These are phyloP conservation scores for Gymnorhina tibicen DNA, from an alignment of 2,113 vertebrate species.

Conservation along the genomic window DNA sequence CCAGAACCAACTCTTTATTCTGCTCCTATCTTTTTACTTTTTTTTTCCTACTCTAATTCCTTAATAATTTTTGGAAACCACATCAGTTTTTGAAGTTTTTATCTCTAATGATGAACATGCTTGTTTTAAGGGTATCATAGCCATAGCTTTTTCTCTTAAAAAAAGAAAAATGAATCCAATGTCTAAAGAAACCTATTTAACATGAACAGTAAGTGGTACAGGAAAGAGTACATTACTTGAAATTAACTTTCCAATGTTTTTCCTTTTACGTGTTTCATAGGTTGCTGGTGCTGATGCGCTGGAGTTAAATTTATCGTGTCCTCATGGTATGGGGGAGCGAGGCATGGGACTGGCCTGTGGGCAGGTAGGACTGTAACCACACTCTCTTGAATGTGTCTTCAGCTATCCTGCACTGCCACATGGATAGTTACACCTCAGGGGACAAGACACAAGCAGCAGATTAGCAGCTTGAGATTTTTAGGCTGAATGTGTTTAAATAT, in stretches of 20 bases:
- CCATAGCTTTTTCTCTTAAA: neutral
- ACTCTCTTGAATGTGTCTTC: neutral
- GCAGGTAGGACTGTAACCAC: slow-evolving; percentile 76
- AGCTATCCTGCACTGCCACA: neutral
- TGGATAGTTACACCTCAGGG: neutral
- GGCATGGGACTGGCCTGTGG: slow-evolving; percentile 97
- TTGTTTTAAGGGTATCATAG: neutral
- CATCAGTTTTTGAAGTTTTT: neutral
- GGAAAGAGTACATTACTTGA: neutral
- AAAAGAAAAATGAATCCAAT: neutral
- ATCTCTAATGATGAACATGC: neutral
- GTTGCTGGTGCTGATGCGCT: slow-evolving; percentile 89
- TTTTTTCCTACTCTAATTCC: neutral
- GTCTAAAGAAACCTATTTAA: neutral
- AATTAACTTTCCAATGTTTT: neutral
- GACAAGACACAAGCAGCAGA: slow-evolving; percentile 1
- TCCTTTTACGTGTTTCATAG: slow-evolving; percentile 61
- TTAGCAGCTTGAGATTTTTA: slow-evolving; percentile 42
- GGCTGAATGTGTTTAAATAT: slow-evolving; percentile 67
- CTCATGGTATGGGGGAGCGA: slow-evolving; percentile 95
- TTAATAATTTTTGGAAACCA: neutral
- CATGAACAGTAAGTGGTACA: neutral
- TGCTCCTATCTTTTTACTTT: neutral
- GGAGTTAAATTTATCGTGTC: slow-evolving; percentile 95
- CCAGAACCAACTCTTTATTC: neutral